phyloP scores from a whole-genome alignment of 1,140 invertebrate species.

The Probaryconus sp. region DNA sequence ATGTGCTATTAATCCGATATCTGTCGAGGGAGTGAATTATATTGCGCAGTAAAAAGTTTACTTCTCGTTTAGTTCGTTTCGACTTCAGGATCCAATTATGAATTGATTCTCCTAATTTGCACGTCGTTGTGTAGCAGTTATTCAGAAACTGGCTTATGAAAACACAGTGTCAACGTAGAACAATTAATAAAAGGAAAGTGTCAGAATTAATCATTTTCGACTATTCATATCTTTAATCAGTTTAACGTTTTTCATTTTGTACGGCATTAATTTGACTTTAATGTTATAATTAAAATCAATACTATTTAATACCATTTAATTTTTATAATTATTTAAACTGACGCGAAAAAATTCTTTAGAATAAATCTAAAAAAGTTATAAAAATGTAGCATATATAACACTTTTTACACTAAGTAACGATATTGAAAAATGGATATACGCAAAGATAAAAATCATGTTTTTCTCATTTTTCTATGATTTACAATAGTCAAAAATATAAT shows the following conservation, averaged over 20 bases:
- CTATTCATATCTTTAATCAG: constrained; percentile 8
- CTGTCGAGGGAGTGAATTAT: constrained; percentile 30
- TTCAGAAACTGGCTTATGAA: constrained; percentile 12
- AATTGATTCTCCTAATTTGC: constrained; percentile 44
- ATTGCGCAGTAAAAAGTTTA: constrained; percentile 35
- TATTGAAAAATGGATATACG: no score
- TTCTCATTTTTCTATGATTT: no score
- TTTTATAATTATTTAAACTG: no score
- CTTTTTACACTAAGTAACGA: no score
- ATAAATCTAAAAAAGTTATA: no score
- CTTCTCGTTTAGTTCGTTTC: constrained; percentile 17
- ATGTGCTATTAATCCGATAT: constrained; percentile 27
- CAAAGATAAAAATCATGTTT: no score
- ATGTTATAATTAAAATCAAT: neutral
- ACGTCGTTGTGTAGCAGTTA: constrained; percentile 8
- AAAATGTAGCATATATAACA: no score
- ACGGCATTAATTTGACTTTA: constrained; percentile 10
- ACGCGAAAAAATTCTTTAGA: no score
- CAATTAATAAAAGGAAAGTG: constrained; percentile 22
- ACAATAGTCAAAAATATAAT: no score
- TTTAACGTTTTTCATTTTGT: constrained; percentile 3
- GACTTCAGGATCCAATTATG: constrained; percentile 29
- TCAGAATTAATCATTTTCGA: constrained; percentile 9
- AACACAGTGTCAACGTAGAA: constrained; percentile 11
- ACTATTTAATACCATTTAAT: no score